Percentiles rank a stretch among this genome's conserved stretches.
These are phyloP conservation scores for Yponomeuta plumbellus DNA, from an alignment of 2,888 invertebrate genomes.

Conservation along the genomic window DNA sequence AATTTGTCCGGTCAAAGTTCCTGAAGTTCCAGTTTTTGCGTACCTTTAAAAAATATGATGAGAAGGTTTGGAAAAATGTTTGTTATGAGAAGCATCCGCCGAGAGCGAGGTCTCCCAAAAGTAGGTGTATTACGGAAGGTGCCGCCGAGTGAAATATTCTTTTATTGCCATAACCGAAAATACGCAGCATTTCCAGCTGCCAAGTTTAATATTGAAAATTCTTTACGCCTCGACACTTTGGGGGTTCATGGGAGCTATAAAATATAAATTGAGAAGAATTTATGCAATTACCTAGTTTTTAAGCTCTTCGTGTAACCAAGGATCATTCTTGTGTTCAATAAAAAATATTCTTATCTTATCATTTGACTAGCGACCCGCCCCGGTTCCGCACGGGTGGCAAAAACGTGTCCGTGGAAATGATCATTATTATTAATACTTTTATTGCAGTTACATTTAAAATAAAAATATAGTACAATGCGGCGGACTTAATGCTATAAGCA, in stretches of 20 bases:
- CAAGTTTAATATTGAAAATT: slow-evolving; percentile 43
- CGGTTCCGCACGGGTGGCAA: too few relatives aligned
- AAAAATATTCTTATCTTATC: too few relatives aligned
- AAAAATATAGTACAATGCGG: too few relatives aligned
- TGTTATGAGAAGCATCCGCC: neutral
- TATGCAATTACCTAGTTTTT: neutral
- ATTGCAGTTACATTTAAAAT: too few relatives aligned
- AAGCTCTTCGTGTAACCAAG: neutral
- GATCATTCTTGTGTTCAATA: neutral
- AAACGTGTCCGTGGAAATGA: too few relatives aligned
- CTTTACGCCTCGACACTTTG: slow-evolving; percentile 25
- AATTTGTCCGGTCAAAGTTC: too few relatives aligned
- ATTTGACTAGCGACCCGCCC: too few relatives aligned
- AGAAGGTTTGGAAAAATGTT: slow-evolving; percentile 9
- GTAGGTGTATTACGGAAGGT: neutral
- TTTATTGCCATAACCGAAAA: slow-evolving; percentile 26
- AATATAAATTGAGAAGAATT: neutral
- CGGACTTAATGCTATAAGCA: too few relatives aligned
- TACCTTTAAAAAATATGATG: neutral
- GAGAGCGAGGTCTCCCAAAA: neutral
- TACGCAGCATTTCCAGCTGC: slow-evolving; percentile 29
- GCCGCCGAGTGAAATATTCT: slow-evolving; percentile 11
- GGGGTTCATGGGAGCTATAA: neutral
- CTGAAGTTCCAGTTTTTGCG: too few relatives aligned
- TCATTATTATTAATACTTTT: too few relatives aligned